Base-by-base conservation (phyloP, 1,140 invertebrate genomes). In the Monomorium pharaonis region DNA sequence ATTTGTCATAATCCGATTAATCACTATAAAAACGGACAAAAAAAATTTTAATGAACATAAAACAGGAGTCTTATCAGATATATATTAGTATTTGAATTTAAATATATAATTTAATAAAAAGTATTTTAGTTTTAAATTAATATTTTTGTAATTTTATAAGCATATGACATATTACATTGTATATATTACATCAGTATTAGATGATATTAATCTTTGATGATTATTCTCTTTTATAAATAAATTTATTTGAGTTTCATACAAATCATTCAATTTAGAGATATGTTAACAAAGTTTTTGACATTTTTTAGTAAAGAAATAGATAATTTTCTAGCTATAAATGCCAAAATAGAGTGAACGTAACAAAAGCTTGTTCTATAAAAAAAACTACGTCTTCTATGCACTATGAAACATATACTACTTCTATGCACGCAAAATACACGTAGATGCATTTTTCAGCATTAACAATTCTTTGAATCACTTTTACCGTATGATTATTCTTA, bases 401-500 rank as follows among this genome's bases (percentile, higher is more conserved):
- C n/a, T 37, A 37, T 2, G 7, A 37, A 37, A 37, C 4, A n/a
- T n/a, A n/a, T 37, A 37, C 14, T 37, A 51, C 9, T 80, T 47
- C 6, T 42, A 54, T n/a, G 70, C 49, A 47, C 27, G 58, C 16
- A 30, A 60, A 44, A 65, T 47, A 42, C 27, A 63, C 24, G n/a
- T 47, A 37, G 16, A 62, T 49, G n/a, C 65, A 77, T 18, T 63
- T 80, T 80, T 0, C 14, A 24, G 21, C n/a, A 65, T 78, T 78
- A 65, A 4, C n/a, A 10, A 51, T 18, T 49, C 60, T n/a, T n/a
- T 54, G 44, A 54, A 47, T 80, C 60, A 80, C 30, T 37, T 80
- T 54, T 80, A 14, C 42, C 47, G 60, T 67, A 67, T 37, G 21
- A 21, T 67, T 80, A 67, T n/a, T 9, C 44, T 24, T 80, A 80